Conservation (phyloP, 2,113 vertebrate genomes). For the Podarcis muralis region DNA sequence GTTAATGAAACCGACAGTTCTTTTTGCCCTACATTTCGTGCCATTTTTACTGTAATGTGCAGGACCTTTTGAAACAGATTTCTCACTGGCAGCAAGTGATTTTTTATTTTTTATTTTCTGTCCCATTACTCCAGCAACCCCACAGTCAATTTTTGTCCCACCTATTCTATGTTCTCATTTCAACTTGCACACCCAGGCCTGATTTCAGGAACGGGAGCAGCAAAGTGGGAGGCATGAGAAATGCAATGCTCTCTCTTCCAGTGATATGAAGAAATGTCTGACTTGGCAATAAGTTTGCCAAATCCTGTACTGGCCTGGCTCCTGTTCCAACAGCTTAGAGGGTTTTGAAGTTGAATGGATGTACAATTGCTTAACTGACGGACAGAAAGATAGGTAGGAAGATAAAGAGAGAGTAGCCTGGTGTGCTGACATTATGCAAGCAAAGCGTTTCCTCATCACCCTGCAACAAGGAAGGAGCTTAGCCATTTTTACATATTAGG, state of each 20-base stretch:
- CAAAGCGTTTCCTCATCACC: neutral
- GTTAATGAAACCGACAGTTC: no score
- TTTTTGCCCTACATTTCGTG: neutral
- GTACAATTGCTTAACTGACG: neutral
- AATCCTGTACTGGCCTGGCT: neutral
- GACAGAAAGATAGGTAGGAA: neutral
- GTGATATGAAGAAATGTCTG: neutral
- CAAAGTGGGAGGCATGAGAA: neutral
- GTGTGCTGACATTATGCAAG: neutral
- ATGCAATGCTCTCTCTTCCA: neutral
- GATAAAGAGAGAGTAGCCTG: no score
- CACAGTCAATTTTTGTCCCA: neutral
- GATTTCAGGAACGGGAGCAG: neutral
- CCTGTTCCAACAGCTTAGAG: neutral
- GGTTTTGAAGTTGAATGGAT: neutral
- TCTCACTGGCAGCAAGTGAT: neutral
- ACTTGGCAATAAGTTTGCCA: neutral
- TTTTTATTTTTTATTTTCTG: neutral
- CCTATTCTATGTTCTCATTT: neutral
- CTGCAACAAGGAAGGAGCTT: neutral
- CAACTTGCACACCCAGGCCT: no score
- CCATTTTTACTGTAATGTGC: neutral
- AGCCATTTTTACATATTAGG: neutral
- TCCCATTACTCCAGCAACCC: no score
- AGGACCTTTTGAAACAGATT: neutral